phyloP scores from a whole-genome alignment of 2,113 vertebrate species.

The Lycaon pictus region DNA sequence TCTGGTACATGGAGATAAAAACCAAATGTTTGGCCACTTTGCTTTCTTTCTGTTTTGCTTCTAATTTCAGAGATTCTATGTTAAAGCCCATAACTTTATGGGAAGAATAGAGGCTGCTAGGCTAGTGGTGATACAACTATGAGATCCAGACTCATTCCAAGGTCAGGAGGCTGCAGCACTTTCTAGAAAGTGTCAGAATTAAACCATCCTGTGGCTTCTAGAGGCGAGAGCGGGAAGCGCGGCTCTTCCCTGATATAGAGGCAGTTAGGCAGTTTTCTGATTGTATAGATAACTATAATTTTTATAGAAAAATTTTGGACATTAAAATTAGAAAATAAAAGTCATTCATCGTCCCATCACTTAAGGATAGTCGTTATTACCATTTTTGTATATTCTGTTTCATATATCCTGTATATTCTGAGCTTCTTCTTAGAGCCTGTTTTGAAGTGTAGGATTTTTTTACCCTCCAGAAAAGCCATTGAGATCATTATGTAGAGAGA shows the following conservation, averaged over 20 bases:
- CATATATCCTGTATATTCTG: too few relatives aligned
- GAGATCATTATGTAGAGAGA: not conserved
- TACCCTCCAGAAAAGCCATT: not conserved
- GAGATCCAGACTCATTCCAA: not conserved
- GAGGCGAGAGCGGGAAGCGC: not conserved
- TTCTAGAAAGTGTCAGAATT: not conserved
- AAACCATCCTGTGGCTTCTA: not conserved
- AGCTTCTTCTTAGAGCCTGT: too few relatives aligned
- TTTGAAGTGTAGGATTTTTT: not conserved
- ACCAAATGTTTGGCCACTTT: not conserved
- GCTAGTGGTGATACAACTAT: not conserved
- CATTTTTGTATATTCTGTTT: not conserved
- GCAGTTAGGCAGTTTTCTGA: not conserved
- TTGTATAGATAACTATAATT: not conserved
- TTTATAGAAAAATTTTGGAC: not conserved
- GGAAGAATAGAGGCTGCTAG: not conserved
- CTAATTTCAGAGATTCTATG: not conserved
- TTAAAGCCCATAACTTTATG: not conserved
- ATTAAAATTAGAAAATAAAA: not conserved
- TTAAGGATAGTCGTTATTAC: not conserved
- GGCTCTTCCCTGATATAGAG: not conserved
- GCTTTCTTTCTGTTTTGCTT: not conserved
- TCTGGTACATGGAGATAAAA: not conserved
- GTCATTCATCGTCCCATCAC: not conserved
- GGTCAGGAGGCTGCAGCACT: not conserved